A percentile compares a stretch with the other conserved stretches of the same genome.
These are phyloP conservation scores for Siderastrea radians DNA, from an alignment of 92 coral and sea anemone species.

Conservation along the genomic window DNA sequence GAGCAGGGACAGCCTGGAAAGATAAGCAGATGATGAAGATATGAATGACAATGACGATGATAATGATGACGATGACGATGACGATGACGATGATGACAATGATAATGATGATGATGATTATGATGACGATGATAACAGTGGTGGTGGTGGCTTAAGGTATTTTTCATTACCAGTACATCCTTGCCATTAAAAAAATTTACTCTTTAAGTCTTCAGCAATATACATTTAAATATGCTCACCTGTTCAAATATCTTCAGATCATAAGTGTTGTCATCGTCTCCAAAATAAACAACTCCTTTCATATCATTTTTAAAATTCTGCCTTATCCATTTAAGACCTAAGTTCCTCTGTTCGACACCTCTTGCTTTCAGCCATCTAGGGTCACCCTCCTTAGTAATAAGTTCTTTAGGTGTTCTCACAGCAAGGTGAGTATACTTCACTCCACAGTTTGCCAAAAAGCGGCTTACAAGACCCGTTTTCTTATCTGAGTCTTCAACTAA, in stretches of 20 bases:
- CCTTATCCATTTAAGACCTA: conserved; percentile 88
- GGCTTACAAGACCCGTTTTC: conserved; percentile 73
- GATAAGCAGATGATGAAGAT: no score
- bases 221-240: conserved; percentile 59
- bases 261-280: conserved; percentile 98
- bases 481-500: conserved; percentile 85
- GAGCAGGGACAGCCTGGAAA: no score
- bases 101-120: no score
- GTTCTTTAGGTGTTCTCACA: conserved; percentile 75
- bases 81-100: no score
- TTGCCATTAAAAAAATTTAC: not conserved
- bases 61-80: no score
- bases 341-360: conserved; percentile 96
- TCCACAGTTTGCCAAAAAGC: conserved; percentile 75
- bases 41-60: no score
- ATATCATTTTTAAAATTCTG: conserved; percentile 49
- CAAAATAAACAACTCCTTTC: conserved; percentile 93
- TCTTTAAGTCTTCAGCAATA: not conserved
- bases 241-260: conserved; percentile 93
- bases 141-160: no score
- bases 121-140: no score
- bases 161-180: not conserved
- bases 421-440: conserved; percentile 84
- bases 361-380: conserved; percentile 96
- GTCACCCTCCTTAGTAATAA: conserved; percentile 76